Evolutionary conservation across 2,888 invertebrate genomes (phyloP), one percentile per base, ranked within the genome.

Genomic region (Lasius platythorax): DNA sequence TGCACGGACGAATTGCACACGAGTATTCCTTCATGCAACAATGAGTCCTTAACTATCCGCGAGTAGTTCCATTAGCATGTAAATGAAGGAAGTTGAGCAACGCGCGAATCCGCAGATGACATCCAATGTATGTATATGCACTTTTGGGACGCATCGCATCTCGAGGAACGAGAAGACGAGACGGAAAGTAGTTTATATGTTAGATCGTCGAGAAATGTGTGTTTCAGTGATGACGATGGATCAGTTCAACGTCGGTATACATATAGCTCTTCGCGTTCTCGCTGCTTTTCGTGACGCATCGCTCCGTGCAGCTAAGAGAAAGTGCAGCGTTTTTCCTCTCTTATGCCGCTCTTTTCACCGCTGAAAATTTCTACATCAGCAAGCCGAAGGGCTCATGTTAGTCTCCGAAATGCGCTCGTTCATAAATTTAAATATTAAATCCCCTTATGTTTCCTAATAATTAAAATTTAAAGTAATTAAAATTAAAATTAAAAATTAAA

Each of bases 61-160:
- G 87, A 90, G 90, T 46, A 73, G 66, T 79, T 87, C 78, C 72
- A 85, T 90, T 89, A 86, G 82, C 85, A 90, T 90, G 90, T 78
- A 86, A 90, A 90, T 86, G 75, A 86, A 84, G 83, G 88, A 87
- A 90, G 86, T 87, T 87, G 85, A 67, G 86, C 75, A 87, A 88
- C 85, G 84, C 85, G 85, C 58, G 70, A 86, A 70, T 83, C 67
- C n/a, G 53, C 66, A 53, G 50, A 33, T 53, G 23, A 28, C 23
- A 23, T 23, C 23, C 23, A 0, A 33, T 74, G 18, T 82, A 3
- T 68, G n/a, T 40, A 37, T 63, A 37, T 63, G 53, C 68, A 40
- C 56, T 43, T 12, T 8, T 70, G 73, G 40, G 56, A 30, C 33
- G 43, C 58, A 15, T 50, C 28, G 37, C 37, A n/a, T 56, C 5